Conservation (phyloP, 2,113 vertebrate species). For the Alaudala cheleensis region DNA sequence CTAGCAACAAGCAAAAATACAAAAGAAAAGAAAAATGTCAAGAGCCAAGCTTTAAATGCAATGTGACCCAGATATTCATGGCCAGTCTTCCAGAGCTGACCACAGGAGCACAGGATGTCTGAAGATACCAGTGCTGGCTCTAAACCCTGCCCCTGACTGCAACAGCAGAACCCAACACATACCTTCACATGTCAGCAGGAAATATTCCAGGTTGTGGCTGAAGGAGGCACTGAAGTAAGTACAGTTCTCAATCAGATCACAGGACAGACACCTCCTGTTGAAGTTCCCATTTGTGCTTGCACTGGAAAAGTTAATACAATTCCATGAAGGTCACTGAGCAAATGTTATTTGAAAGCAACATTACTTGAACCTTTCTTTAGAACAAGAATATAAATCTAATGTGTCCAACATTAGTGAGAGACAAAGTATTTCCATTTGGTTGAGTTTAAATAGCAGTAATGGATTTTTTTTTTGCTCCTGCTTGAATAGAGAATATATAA, state of each 20-base stretch:
- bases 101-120: background rate
- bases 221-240: conserved; percentile 89
- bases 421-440: conserved; percentile 43
- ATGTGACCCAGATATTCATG: background rate
- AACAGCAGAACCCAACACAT: background rate
- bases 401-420: background rate
- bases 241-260: conserved; percentile 85
- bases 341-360: background rate
- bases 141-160: background rate
- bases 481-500: background rate
- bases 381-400: conserved; percentile 33
- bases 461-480: background rate
- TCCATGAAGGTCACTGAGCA: background rate
- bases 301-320: conserved; percentile 67
- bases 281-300: conserved; percentile 89
- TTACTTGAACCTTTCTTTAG: conserved; percentile 4
- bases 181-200: conserved; percentile 92
- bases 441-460: conserved; percentile 28
- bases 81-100: background rate
- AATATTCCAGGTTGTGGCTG: conserved; percentile 84
- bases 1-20: background rate
- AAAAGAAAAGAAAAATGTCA: background rate
- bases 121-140: background rate
- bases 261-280: conserved; percentile 92
- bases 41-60: background rate